These are phyloP conservation scores for Chrysopa pallens DNA, from an alignment of 1,140 invertebrate species.

Conservation along the genomic window DNA sequence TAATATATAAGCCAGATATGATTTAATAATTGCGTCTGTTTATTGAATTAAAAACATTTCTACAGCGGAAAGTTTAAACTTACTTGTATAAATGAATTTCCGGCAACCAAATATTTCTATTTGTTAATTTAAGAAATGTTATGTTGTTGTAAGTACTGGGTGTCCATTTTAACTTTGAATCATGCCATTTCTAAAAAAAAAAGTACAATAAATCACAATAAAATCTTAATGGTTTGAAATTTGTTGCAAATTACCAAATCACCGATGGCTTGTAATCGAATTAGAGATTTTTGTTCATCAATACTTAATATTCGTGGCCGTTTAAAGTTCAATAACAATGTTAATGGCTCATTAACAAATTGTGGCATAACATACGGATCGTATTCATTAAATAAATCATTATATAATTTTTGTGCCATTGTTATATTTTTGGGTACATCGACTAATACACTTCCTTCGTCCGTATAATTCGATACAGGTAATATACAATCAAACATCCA, in stretches of 20 bases:
- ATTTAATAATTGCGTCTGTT: too few species aligned
- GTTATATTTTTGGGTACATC: conserved; percentile 5
- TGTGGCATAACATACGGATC: conserved; percentile 14
- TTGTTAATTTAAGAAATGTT: conserved; percentile 12
- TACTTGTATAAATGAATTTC: conserved; percentile 24
- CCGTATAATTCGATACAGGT: too few species aligned
- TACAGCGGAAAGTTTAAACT: conserved; percentile 7
- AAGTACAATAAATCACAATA: not conserved
- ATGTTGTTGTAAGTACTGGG: conserved; percentile 17
- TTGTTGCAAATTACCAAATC: conserved; percentile 14
- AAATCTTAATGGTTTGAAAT: too few species aligned
- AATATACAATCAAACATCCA: conserved; percentile 34
- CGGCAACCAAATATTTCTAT: conserved; percentile 23
- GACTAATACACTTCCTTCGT: conserved; percentile 8
- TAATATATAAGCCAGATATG: too few species aligned
- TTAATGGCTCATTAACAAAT: too few species aligned
- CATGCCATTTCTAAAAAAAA: conserved; percentile 20
- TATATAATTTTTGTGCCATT: not conserved
- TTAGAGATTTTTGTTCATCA: conserved; percentile 13
- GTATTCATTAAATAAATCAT: conserved; percentile 8
- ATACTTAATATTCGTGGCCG: too few species aligned
- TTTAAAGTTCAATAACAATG: too few species aligned
- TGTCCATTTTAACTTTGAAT: conserved; percentile 22
- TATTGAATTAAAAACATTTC: too few species aligned
- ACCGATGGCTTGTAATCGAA: conserved; percentile 12